Conservation (phyloP, 92 coral and sea anemone species). For the Parazoanthus atlanticus region DNA sequence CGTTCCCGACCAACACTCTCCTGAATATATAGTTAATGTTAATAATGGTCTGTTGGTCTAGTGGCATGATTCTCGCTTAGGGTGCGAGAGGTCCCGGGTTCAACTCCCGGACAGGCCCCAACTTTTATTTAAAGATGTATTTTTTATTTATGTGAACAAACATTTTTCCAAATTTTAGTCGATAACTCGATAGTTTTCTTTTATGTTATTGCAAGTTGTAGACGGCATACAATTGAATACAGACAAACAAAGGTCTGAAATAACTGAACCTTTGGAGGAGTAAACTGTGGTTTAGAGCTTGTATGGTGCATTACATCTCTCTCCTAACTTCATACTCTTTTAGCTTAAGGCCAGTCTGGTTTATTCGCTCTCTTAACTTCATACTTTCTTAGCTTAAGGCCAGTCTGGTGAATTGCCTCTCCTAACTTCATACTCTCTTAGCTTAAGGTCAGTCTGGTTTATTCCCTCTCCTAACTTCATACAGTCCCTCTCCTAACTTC, state of each 20-base stretch:
- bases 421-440: neutral
- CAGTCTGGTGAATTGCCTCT: neutral
- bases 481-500: too few relatives aligned
- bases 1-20: conserved; percentile 20
- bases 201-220: neutral
- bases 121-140: too few relatives aligned
- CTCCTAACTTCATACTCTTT: too few relatives aligned
- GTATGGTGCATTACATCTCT: neutral
- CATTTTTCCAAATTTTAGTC: neutral
- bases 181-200: neutral
- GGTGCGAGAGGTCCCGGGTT: conserved; percentile 99
- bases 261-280: too few relatives aligned
- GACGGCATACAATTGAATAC: too few relatives aligned
- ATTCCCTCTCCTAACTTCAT: neutral
- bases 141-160: too few relatives aligned
- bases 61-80: conserved; percentile 93
- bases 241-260: too few relatives aligned
- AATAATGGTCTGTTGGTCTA: conserved; percentile 91
- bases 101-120: conserved; percentile 72
- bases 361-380: too few relatives aligned
- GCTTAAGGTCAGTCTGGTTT: neutral
- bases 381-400: neutral
- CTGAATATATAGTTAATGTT: neutral
- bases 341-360: neutral
- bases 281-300: too few relatives aligned